These are phyloP conservation scores for Zaprionus lachaisei DNA, from an alignment of 1,140 invertebrate genomes.

Conservation along the genomic window DNA sequence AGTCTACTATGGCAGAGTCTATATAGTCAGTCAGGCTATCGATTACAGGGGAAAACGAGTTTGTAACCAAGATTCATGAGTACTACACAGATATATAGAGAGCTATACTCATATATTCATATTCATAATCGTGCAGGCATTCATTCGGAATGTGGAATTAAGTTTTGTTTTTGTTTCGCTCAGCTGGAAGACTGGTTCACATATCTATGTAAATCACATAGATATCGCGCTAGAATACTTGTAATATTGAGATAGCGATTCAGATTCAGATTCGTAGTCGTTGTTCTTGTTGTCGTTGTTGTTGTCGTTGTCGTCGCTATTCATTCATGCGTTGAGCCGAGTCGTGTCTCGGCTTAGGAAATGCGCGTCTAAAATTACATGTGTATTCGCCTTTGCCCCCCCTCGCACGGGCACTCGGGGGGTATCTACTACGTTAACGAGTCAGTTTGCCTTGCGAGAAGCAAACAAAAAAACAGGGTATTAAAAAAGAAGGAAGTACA, in stretches of 20 bases:
- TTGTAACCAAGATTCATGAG: slow-evolving; percentile 15
- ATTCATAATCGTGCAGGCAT: slow-evolving; percentile 8
- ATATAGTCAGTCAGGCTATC: neutral
- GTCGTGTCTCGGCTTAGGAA: slow-evolving; percentile 1
- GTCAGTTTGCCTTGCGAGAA: slow-evolving; percentile 59
- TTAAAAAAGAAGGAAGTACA: slow-evolving; percentile 36
- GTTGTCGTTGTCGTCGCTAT: slow-evolving; percentile 6
- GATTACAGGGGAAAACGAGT: slow-evolving; percentile 36
- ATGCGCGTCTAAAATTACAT: slow-evolving; percentile 11
- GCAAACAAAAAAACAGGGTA: slow-evolving; percentile 13
- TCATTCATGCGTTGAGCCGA: slow-evolving; percentile 48
- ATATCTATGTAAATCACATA: slow-evolving; percentile 23
- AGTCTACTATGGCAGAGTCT: no score
- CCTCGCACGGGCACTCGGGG: neutral
- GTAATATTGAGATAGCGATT: neutral
- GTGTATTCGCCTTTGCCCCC: neutral
- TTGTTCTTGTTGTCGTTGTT: no score
- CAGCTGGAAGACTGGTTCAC: slow-evolving; percentile 42
- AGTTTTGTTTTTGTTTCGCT: neutral
- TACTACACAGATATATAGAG: neutral
- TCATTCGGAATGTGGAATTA: slow-evolving; percentile 5
- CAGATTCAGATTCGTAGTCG: neutral
- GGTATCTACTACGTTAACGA: slow-evolving; percentile 34
- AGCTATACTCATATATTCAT: neutral
- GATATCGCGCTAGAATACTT: slow-evolving; percentile 22